These are phyloP conservation scores for Sitobion miscanthi DNA, from an alignment of 1,140 invertebrate species.

Conservation along the genomic window DNA sequence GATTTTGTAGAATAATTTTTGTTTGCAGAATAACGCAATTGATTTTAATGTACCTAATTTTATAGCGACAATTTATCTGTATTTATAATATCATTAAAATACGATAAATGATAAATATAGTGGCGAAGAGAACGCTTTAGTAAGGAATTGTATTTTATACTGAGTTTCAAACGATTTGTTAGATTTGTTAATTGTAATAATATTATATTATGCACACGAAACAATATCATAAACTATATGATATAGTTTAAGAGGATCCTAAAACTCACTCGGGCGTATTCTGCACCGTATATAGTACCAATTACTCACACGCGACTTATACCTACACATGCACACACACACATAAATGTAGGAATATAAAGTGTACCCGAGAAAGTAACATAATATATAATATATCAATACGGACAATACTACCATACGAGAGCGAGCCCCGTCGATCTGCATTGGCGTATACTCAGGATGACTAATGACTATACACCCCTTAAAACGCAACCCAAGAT, in stretches of 20 bases:
- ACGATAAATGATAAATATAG: neutral
- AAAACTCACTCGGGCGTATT: neutral
- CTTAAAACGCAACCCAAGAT: neutral
- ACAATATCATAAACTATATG: neutral
- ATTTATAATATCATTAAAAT: neutral
- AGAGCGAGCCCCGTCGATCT: neutral
- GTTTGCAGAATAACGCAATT: neutral
- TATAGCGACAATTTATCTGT: neutral
- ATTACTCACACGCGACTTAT: neutral
- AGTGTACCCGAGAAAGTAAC: neutral
- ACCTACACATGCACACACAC: neutral
- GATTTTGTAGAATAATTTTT: neutral
- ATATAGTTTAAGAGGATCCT: neutral
- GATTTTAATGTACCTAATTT: neutral
- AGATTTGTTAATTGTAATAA: neutral
- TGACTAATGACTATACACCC: neutral
- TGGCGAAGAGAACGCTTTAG: neutral
- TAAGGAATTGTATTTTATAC: neutral
- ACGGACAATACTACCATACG: neutral
- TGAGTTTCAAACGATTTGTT: neutral
- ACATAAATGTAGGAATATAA: neutral
- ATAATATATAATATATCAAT: neutral
- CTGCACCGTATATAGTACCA: neutral
- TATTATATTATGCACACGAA: neutral
- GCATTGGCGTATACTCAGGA: neutral